Evolutionary conservation across 2,888 invertebrate species (phyloP), one percentile per base, ranked within the genome.

Genomic region (Drosophila longiperda): DNA sequence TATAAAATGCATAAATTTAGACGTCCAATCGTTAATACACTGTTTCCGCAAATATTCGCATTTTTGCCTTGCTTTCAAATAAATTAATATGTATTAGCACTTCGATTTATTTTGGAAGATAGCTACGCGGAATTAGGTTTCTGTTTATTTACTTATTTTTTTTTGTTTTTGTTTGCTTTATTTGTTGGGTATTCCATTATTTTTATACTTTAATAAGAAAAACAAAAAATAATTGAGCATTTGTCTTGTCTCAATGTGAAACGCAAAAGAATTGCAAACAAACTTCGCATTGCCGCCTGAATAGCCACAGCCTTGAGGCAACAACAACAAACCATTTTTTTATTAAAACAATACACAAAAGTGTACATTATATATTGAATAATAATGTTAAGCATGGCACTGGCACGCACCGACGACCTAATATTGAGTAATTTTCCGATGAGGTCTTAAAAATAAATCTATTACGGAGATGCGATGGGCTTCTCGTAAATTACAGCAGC

Each of bases 401-500:
- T 54, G 62, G 62, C 60, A 45, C 54, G 48, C 40, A 48, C 48
- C 59, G 29, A 34, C 63, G 63, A 78, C 60, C 80, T 66, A 80
- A 86, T 90, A 90, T 86, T 86, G 75, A 86, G 90, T 80, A 90
- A 83, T 86, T 90, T 90, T 69, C 67, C 58, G 57, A 61, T 68
- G 50, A 62, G 73, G 67, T 55, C 57, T 73, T 68, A 75, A 68
- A 72, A 87, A 87, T 78, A 77, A 88, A 83, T 86, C 84, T 87
- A 80, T 89, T 83, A 83, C 53, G 64, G 45, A 52, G 60, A 55
- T 50, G 45, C 66, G 17, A 52, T 59, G 26, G 38, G 72, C 23
- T 40, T 61, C 52, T 80, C 78, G 74, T 78, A 88, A 85, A 90
- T 90, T 88, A 62, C 76, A 68, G 80, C 85, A 71, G 71, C 84